Evolutionary conservation across 1,140 invertebrate genomes (phyloP), one percentile per base, ranked within the genome.

Genomic region (Tachypleus tridentatus): DNA sequence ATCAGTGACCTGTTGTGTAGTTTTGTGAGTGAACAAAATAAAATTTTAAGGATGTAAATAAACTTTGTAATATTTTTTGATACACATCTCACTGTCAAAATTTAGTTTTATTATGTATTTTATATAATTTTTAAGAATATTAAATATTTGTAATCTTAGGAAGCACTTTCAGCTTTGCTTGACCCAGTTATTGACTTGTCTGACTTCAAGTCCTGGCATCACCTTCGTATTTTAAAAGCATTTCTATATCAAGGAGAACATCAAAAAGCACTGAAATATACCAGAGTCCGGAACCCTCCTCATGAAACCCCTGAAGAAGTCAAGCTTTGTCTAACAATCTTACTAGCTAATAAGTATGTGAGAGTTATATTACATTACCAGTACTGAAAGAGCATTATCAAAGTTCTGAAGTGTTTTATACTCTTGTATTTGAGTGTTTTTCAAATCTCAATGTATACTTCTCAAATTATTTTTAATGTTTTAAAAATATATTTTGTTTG

Each of bases 141-240:
- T 29, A 29, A 54, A 54, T 61, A 9, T 49, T 8, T 61, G 4
- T 59, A n/a, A 8, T 66, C 70, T 47, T 63, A 79, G 76, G 75
- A 76, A 66, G 74, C 77, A n/a, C 65, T 80, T 50, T 67, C 69
- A 5, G 70, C 79, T 51, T 67, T 81, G 11, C 67, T 80, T n/a
- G 73, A 80, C 68, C 78, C 79, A 5, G 64, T 77, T n/a, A 72
- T 78, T n/a, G 72, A 66, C 52, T 51, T 70, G 0, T 65, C 66
- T 3, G 80, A 83, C 53, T 74, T 85, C 47, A 79, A 79, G 61
- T 75, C 79, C 3, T 83, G 81, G 82, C 83, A 85, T 68, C 82
- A 84, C 65, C 73, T 73, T 8, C 71, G 81, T 3, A 78, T 85
- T 8, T 69, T 85, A 4, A 78, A 79, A 66, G 78, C 82, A 0